phyloP scores from a whole-genome alignment of 2,888 invertebrate species.

The Phyllotreta cruciferae region DNA sequence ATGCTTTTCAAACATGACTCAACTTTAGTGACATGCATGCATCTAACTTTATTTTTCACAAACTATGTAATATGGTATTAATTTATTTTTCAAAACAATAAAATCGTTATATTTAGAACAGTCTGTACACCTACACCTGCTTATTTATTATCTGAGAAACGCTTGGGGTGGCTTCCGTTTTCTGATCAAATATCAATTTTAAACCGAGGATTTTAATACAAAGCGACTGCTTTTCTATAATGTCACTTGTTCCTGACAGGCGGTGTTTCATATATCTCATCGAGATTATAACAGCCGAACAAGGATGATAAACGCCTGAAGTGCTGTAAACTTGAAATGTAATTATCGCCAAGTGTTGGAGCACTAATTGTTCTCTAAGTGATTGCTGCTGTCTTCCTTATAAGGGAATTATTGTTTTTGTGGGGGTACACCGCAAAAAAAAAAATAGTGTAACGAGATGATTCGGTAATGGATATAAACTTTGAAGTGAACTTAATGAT shows the following conservation, averaged over 20 bases:
- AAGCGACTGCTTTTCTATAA: slow-evolving; percentile 43
- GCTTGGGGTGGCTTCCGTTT: slow-evolving; percentile 35
- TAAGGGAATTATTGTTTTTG: slow-evolving; percentile 14
- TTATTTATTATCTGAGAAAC: slow-evolving; percentile 17
- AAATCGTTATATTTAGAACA: neutral
- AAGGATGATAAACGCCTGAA: slow-evolving; percentile 39
- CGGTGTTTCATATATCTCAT: slow-evolving; percentile 48
- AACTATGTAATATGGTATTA: no score
- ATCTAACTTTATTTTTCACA: no score
- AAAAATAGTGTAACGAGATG: no score
- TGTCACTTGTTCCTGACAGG: slow-evolving; percentile 49
- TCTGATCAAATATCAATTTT: slow-evolving; percentile 47
- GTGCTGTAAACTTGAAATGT: slow-evolving; percentile 38
- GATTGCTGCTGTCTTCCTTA: slow-evolving; percentile 39
- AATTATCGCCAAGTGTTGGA: slow-evolving; percentile 40
- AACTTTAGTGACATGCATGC: no score
- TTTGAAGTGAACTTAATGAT: no score
- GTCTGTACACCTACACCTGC: neutral
- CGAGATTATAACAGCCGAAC: slow-evolving; percentile 41
- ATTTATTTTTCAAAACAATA: no score
- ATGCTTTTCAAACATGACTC: no score
- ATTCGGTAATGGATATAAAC: no score
- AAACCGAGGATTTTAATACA: slow-evolving; percentile 43
- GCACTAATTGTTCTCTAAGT: slow-evolving; percentile 38
- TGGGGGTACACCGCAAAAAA: no score